phyloP scores from a whole-genome alignment of 2,797 vertebrate species.

The Mustela erminea region DNA sequence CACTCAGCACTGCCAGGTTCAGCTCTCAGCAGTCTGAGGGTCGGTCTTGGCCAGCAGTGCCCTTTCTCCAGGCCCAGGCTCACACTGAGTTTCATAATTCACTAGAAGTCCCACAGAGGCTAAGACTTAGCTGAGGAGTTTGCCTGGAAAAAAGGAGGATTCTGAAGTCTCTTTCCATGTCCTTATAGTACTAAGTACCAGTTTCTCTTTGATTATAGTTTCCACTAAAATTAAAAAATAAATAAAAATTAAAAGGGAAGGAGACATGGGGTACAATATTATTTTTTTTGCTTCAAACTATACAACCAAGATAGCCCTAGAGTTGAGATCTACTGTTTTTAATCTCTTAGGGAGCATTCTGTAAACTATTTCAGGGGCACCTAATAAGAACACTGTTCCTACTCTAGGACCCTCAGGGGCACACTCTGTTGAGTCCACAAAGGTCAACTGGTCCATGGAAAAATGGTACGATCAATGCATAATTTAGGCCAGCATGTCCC shows the following conservation, averaged over 20 bases:
- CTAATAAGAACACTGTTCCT: background rate
- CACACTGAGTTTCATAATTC: background rate
- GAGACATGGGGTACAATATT: background rate
- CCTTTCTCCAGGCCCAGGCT: background rate
- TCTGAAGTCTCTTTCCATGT: background rate
- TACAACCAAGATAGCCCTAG: background rate
- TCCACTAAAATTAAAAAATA: background rate
- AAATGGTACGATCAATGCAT: background rate
- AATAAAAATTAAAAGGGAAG: background rate
- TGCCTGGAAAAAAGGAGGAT: background rate
- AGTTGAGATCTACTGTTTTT: background rate
- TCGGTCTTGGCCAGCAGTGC: too few relatives aligned
- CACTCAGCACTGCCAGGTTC: too few relatives aligned
- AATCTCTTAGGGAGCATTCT: background rate
- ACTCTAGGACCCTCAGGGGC: background rate
- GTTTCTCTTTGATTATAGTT: background rate
- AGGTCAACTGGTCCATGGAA: background rate
- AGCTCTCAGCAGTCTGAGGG: rapidly evolving
- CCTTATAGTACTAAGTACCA: background rate
- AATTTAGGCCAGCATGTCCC: background rate
- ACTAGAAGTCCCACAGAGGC: background rate
- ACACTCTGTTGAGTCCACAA: background rate
- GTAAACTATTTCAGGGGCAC: background rate
- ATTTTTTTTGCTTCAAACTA: background rate
- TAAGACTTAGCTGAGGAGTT: background rate